Percentiles rank a stretch among this genome's conserved stretches.
phyloP scores from a whole-genome alignment of 1,140 invertebrate genomes.

The Papilio helenus region DNA sequence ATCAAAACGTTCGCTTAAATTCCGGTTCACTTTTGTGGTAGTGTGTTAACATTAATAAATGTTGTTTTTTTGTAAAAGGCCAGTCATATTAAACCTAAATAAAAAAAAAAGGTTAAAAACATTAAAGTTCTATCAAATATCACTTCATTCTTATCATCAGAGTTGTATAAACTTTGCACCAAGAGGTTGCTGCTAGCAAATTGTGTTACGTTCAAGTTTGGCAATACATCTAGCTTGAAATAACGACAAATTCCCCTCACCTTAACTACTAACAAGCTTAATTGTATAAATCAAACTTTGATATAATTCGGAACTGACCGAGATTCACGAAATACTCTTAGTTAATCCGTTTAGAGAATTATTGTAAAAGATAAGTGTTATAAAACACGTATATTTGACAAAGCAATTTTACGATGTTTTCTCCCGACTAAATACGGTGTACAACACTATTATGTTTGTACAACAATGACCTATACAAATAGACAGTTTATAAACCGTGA shows the following conservation, averaged over 20 bases:
- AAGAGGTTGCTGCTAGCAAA: slow-evolving; percentile 12
- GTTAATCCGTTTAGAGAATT: neutral
- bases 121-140: neutral
- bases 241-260: slow-evolving; percentile 23
- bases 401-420: neutral
- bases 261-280: slow-evolving; percentile 25
- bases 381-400: neutral
- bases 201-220: slow-evolving; percentile 22
- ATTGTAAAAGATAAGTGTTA: too few species aligned
- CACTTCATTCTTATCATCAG: neutral
- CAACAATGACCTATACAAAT: too few species aligned
- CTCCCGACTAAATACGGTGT: neutral
- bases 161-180: slow-evolving; percentile 2
- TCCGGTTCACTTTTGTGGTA: too few species aligned
- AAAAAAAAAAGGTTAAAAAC: neutral
- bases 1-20: too few species aligned
- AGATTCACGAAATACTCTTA: neutral
- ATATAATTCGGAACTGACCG: slow-evolving; percentile 3
- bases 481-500: too few species aligned
- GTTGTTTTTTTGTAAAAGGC: neutral
- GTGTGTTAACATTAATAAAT: too few species aligned
- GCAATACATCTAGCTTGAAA: slow-evolving; percentile 21
- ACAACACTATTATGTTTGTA: neutral
- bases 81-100: neutral
- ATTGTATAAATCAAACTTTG: slow-evolving; percentile 24